Evolutionary conservation across 1,140 invertebrate species (phyloP).

Genomic region (Episyrphus balteatus): DNA sequence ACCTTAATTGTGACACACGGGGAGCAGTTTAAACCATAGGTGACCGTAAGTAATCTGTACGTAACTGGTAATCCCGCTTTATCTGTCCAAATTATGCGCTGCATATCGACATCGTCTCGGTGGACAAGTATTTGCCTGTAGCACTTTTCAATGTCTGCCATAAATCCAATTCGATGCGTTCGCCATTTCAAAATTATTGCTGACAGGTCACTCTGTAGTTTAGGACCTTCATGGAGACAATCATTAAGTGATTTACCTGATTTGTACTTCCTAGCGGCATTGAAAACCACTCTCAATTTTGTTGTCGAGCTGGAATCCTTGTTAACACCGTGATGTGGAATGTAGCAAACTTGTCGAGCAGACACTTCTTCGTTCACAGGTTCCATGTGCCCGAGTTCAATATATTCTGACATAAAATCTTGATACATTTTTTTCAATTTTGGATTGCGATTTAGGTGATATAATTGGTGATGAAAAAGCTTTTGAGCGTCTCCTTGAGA

Average conservation of each 20-base stretch:
- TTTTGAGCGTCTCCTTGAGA: neutral
- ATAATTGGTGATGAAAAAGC: neutral
- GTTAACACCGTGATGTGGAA: constrained; percentile 35
- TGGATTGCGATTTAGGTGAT: neutral
- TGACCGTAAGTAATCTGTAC: constrained; percentile 15
- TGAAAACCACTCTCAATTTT: constrained; percentile 26
- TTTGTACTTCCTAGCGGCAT: constrained; percentile 15
- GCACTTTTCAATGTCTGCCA: constrained; percentile 22
- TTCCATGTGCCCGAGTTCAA: neutral
- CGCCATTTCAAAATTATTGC: constrained; percentile 26
- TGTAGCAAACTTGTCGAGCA: constrained; percentile 8
- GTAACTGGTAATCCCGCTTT: neutral
- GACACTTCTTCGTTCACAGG: neutral
- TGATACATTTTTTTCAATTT: neutral
- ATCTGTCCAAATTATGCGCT: neutral
- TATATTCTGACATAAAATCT: neutral
- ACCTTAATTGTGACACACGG: too few relatives aligned
- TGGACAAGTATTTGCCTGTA: constrained; percentile 14
- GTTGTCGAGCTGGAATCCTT: constrained; percentile 20
- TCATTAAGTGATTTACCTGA: constrained; percentile 24
- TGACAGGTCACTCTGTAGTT: constrained; percentile 25
- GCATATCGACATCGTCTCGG: neutral
- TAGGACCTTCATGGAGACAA: constrained; percentile 19
- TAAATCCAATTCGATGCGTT: constrained; percentile 14
- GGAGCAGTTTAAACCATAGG: constrained; percentile 18